Evolutionary conservation across 2,888 invertebrate genomes (phyloP).

Genomic region (Eurois occulta): DNA sequence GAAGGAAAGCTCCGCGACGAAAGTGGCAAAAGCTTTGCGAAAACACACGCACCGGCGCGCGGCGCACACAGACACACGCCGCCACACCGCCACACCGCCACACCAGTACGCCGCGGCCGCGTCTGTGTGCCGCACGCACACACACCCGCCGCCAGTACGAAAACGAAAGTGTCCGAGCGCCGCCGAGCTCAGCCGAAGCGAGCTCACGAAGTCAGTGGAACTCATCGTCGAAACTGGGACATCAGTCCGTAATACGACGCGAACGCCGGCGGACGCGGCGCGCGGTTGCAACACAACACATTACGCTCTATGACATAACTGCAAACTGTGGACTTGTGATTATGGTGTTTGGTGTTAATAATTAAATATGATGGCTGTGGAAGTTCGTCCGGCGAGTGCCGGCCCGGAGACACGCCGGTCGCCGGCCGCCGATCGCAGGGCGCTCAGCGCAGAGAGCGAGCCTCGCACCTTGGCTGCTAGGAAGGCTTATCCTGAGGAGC

Average conservation of each 20-base stretch:
- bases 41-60: conserved; percentile 69
- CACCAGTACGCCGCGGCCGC: conserved; percentile 42
- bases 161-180: conserved; percentile 90
- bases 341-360: conserved; percentile 86
- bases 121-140: conserved; percentile 60
- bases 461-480: conserved; percentile 88
- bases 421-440: conserved; percentile 79
- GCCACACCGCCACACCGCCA: conserved; percentile 63
- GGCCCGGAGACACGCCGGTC: conserved; percentile 79
- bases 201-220: conserved; percentile 90
- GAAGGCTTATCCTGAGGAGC: conserved; percentile 87
- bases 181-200: conserved; percentile 89
- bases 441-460: conserved; percentile 83
- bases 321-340: conserved; percentile 83
- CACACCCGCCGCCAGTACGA: conserved; percentile 81
- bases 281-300: conserved; percentile 76
- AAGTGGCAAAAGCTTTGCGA: conserved; percentile 87
- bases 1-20: conserved; percentile 87
- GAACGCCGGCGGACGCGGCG: conserved; percentile 87
- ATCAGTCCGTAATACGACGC: conserved; percentile 91
- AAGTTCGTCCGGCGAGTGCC: conserved; percentile 86
- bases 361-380: conserved; percentile 89
- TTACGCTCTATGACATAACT: conserved; percentile 89
- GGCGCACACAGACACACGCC: conserved; percentile 61
- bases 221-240: conserved; percentile 92